Evolutionary conservation across 2,113 vertebrate species (phyloP).

Genomic region (Trichomycterus rosablanca): DNA sequence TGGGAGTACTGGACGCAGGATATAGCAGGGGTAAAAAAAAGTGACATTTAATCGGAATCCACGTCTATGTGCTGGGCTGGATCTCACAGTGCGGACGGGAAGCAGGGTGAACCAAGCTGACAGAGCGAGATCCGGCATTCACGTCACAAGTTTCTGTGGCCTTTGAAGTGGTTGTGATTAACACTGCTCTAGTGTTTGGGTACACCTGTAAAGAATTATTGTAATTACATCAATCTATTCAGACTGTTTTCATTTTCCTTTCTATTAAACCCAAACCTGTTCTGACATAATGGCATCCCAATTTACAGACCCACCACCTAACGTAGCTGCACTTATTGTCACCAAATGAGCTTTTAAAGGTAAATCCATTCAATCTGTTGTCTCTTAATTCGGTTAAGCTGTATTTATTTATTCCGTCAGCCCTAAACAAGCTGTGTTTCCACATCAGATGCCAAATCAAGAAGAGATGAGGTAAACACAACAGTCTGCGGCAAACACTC

Average conservation of each 20-base stretch:
- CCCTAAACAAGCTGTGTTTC: not conserved
- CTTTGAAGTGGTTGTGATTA: no score
- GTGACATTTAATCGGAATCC: no score
- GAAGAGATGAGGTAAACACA: not conserved
- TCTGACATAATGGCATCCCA: not conserved
- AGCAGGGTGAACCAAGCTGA: no score
- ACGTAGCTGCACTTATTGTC: not conserved
- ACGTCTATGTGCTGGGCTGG: no score
- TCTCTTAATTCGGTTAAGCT: not conserved
- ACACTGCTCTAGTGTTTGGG: no score
- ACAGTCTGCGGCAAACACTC: not conserved
- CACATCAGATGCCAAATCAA: not conserved
- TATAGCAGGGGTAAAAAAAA: no score
- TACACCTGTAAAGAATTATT: no score
- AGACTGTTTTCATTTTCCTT: not conserved
- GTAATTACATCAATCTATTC: no score
- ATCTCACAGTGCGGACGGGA: no score
- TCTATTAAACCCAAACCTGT: not conserved
- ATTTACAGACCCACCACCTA: not conserved
- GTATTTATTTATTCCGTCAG: constrained; percentile 4
- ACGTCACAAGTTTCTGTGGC: no score
- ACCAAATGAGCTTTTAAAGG: not conserved
- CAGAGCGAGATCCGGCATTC: no score
- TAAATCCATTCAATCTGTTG: not conserved
- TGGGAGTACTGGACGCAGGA: no score